Evolutionary conservation across 2,888 invertebrate species (phyloP), one percentile per base, ranked within the genome.

Genomic region (Reticulitermes lucifugus): DNA sequence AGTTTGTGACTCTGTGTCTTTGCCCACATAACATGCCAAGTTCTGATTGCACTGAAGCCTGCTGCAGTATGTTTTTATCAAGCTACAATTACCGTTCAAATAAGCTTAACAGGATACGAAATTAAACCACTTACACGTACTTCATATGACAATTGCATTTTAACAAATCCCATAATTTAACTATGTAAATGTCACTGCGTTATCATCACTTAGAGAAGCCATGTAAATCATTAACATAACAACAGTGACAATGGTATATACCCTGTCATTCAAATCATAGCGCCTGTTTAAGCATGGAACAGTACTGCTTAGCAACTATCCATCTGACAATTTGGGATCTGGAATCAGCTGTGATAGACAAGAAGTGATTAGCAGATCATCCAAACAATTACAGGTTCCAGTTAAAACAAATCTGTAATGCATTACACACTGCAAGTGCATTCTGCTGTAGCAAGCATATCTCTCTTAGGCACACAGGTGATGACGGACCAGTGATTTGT

Each of bases 141-240:
- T 25, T 41, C 41, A 21, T 35, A 73, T 21, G 35, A 73, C 35
- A 73, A 73, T 6, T 73, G 41, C 73, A 21, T 41, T 25, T 73
- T 73, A 73, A 73, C 21, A 73, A 73, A 73, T 73, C 73, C 41
- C 35, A 21, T 73, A 73, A 73, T 73, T 73, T 73, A 29, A 73
- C 41, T 73, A 73, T 41, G 41, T 29, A 21, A 73, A 73, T 73
- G 41, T 73, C 55, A 18, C 55, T 55, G 55, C 18, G 18, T 55
- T 55, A 55, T 55, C 55, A 55, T 55, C 55, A 55, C 55, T 55
- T 55, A 55, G 55, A 4, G 70, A 29, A 25, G 25, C 9, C n/a
- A 29, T 70, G 70, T 29, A 70, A 70, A 70, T 70, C 70, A 70
- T 70, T 25, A 70, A 9, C 70, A 70, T 70, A 70, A 70, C 70